Conservation (phyloP, 2,888 invertebrate genomes). For the Cistogaster globosa region DNA sequence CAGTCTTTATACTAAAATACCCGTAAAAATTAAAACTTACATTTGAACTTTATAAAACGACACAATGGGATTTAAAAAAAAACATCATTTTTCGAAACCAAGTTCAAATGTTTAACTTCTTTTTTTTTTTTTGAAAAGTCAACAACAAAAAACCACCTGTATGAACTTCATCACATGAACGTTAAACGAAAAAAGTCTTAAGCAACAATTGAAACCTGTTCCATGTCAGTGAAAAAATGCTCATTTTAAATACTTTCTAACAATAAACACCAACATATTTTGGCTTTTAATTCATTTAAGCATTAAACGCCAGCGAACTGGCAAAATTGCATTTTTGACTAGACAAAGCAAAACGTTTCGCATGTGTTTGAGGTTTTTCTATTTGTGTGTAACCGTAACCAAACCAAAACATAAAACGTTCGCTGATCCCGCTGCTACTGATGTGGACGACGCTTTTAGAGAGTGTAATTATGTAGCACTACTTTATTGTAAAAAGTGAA, state of each 20-base stretch:
- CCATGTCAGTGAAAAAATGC: background rate
- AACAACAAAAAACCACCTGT: conserved; percentile 59
- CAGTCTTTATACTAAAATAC: background rate
- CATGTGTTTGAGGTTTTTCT: conserved; percentile 19
- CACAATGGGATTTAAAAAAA: background rate
- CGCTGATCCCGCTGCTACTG: conserved; percentile 3
- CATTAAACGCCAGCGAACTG: conserved; percentile 7
- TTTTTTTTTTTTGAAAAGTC: background rate
- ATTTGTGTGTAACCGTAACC: conserved; percentile 9
- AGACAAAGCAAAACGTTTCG: conserved; percentile 30
- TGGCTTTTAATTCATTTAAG: conserved; percentile 20
- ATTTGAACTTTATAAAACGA: conserved; percentile 41
- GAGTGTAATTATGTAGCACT: conserved; percentile 28
- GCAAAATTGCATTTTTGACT: conserved; percentile 16
- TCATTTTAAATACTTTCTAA: conserved; percentile 54
- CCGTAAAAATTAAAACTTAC: background rate
- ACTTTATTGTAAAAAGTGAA: conserved; percentile 60
- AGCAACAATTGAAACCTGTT: conserved; percentile 47
- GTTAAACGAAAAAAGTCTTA: conserved; percentile 26
- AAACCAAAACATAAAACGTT: conserved; percentile 32
- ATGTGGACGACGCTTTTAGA: conserved; percentile 24
- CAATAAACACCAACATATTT: conserved; percentile 33
- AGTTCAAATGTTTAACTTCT: conserved; percentile 34
- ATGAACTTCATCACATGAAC: conserved; percentile 64
- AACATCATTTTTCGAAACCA: background rate